These are phyloP conservation scores for Pachymerium ferrugineum DNA, from an alignment of 2,888 invertebrate species.

Conservation along the genomic window DNA sequence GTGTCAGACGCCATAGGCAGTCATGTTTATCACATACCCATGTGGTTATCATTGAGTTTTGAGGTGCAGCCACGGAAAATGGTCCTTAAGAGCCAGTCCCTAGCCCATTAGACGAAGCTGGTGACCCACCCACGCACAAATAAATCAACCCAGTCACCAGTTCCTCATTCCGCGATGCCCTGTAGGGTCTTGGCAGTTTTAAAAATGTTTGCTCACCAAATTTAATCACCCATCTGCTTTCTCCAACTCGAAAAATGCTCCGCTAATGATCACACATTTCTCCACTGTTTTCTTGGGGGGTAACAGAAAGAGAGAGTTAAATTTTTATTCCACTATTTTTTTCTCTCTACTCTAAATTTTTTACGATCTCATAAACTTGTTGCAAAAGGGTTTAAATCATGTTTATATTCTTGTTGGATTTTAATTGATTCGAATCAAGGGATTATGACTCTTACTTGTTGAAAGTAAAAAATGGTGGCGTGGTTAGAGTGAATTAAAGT, in stretches of 20 bases:
- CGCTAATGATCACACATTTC: background rate
- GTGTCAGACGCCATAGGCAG: background rate
- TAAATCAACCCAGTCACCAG: background rate
- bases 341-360: too few relatives aligned
- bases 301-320: too few relatives aligned
- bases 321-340: too few relatives aligned
- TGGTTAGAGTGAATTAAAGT: too few relatives aligned
- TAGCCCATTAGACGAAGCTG: background rate
- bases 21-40: background rate
- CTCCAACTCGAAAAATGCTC: background rate
- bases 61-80: background rate
- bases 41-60: background rate
- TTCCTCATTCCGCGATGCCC: background rate
- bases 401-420: too few relatives aligned
- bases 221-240: background rate
- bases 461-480: too few relatives aligned
- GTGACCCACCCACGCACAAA: background rate
- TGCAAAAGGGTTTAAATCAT: too few relatives aligned
- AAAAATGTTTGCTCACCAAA: background rate
- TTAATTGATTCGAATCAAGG: too few relatives aligned
- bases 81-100: background rate
- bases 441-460: too few relatives aligned
- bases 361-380: too few relatives aligned
- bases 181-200: background rate
- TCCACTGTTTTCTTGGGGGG: too few relatives aligned